A percentile compares a stretch with the other conserved stretches of the same genome.
Conservation (phyloP, 2,797 vertebrate genomes). For the Neomorphus geoffroyi region DNA sequence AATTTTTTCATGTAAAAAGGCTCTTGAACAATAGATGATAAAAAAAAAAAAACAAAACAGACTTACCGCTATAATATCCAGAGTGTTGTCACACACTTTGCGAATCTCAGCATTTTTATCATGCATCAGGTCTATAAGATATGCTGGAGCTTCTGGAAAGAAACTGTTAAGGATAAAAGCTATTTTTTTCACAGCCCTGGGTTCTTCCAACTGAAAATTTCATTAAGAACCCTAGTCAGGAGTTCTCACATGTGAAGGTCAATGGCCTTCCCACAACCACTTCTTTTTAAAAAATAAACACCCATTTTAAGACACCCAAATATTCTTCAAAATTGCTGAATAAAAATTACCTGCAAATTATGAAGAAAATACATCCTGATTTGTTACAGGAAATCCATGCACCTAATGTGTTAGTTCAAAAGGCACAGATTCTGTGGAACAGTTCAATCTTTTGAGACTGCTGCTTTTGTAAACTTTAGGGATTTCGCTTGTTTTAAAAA, state of each 20-base stretch:
- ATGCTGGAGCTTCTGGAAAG: conserved; percentile 86
- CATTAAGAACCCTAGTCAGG: not conserved
- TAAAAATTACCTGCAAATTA: not conserved
- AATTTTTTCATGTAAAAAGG: not conserved
- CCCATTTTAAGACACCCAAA: not conserved
- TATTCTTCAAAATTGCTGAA: not conserved
- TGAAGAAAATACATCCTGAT: not conserved
- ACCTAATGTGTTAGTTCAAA: not conserved
- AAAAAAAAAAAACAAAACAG: not conserved
- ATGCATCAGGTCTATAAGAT: conserved; percentile 93
- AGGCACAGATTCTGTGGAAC: not conserved
- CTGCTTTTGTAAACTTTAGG: not conserved
- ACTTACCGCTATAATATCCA: conserved; percentile 94
- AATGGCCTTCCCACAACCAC: not conserved
- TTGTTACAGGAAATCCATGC: not conserved
- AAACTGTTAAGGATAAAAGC: conserved; percentile 70
- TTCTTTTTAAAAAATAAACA: too few relatives aligned
- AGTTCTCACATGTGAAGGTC: not conserved
- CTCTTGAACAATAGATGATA: not conserved
- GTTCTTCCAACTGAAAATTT: not conserved
- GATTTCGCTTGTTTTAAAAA: not conserved
- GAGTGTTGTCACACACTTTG: conserved; percentile 90
- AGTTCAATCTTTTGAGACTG: not conserved
- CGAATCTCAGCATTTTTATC: conserved; percentile 91
- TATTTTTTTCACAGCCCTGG: not conserved